A percentile compares a stretch with the other conserved stretches of the same genome.
phyloP scores from a whole-genome alignment of 2,113 vertebrate species.

The Kobus ellipsiprymnus region DNA sequence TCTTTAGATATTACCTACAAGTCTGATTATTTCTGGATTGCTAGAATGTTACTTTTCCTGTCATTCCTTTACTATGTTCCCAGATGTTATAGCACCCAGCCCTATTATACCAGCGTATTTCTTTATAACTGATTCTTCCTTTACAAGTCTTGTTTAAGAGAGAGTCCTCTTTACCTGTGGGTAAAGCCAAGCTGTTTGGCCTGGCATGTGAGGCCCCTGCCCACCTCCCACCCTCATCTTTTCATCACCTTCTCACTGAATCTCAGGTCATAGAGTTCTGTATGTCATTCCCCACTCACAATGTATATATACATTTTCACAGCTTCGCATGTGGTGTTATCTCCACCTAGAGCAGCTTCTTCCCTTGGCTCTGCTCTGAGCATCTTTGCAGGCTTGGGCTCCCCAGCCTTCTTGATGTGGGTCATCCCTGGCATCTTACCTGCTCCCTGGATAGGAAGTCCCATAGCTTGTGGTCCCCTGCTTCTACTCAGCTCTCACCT shows the following conservation, averaged over 20 bases:
- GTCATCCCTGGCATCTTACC: neutral
- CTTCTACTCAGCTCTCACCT: neutral
- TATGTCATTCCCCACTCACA: neutral
- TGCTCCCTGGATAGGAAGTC: neutral
- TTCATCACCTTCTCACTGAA: neutral
- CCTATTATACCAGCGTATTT: neutral
- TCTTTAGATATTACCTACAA: neutral
- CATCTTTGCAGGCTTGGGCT: neutral
- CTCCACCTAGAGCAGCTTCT: conserved; percentile 2
- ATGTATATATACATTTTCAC: neutral
- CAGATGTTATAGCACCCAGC: neutral
- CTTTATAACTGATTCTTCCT: neutral
- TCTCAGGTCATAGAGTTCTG: neutral
- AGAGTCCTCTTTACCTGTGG: neutral
- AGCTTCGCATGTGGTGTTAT: neutral
- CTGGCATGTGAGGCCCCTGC: neutral
- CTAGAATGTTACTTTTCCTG: conserved; percentile 14
- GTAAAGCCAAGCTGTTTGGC: neutral
- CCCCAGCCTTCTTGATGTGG: neutral
- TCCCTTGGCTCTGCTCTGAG: neutral
- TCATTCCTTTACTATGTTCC: neutral
- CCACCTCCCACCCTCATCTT: neutral
- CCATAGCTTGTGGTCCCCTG: neutral
- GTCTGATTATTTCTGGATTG: conserved; percentile 5
- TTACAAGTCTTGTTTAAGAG: neutral